Conservation (phyloP, 2,797 vertebrate genomes). For the Leucoraja ocellata region DNA sequence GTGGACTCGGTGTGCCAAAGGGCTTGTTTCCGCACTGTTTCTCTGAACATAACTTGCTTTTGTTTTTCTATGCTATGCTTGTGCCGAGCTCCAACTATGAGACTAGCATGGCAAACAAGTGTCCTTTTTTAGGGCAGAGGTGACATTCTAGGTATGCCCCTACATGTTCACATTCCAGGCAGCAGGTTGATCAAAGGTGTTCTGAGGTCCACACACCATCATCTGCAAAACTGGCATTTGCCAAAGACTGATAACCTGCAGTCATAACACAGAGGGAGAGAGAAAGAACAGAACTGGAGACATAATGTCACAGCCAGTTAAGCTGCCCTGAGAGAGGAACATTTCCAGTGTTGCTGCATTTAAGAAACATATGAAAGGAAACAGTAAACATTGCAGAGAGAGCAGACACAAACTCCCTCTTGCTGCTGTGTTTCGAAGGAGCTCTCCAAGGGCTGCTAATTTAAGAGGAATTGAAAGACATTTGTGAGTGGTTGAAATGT, state of each 20-base stretch:
- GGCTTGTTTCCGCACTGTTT: too few species aligned
- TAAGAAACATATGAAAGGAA: not conserved
- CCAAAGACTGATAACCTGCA: not conserved
- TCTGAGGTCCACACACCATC: too few species aligned
- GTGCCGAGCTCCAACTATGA: not conserved
- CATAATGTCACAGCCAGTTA: not conserved
- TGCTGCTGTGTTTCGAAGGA: not conserved
- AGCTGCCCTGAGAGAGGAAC: not conserved
- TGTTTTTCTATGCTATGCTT: not conserved
- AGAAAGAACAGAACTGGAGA: not conserved
- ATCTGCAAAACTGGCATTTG: not conserved
- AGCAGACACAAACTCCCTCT: not conserved
- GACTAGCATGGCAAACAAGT: not conserved
- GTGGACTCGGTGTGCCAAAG: too few species aligned
- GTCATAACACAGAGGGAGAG: not conserved
- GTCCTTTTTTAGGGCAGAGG: not conserved
- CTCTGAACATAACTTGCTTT: too few species aligned
- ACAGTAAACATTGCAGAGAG: not conserved
- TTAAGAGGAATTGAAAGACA: not conserved
- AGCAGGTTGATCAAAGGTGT: not conserved
- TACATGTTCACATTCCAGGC: not conserved
- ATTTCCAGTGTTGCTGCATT: not conserved
- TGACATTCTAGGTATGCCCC: not conserved
- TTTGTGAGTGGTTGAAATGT: not conserved
- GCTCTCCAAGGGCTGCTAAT: not conserved